Base-by-base conservation (phyloP, 2,888 invertebrate species). In the Masnerella sp. region DNA sequence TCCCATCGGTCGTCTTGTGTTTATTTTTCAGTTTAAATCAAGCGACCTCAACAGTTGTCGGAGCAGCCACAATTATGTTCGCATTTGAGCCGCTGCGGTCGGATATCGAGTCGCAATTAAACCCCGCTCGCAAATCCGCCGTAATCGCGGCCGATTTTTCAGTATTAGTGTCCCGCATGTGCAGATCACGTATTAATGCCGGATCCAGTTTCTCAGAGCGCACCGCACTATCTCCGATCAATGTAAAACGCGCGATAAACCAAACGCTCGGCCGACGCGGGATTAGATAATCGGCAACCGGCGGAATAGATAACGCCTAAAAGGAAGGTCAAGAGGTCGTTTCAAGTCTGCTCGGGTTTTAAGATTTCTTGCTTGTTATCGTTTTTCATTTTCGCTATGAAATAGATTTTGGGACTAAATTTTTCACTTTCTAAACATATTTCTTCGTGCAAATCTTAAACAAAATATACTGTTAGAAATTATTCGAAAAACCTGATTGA, bases 311-410 rank as follows among this genome's bases (percentile, higher is more conserved):
- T 62, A 70, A 62, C 54, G 40, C 17, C 11, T 12, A 15, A 32
- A 30, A 38, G 47, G 54, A 62, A 70, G 69, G 69, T 62, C 69
- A 62, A 70, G 49, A 70, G 62, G 56, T 62, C 18, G 62, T 62
- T 62, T 56, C 32, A 61, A 61, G 47, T 61, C 47, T 34, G n/a
- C 12, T 40, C 15, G 36, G n/a, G n/a, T n/a, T n/a, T n/a, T n/a
- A n/a, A n/a, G n/a, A n/a, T n/a, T n/a, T n/a, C n/a, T n/a, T n/a
- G n/a, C n/a, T n/a, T n/a, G n/a, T n/a, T n/a, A n/a, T n/a, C n/a
- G n/a, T n/a, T n/a, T n/a, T n/a, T n/a, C n/a, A n/a, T n/a, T n/a
- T n/a, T n/a, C n/a, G n/a, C n/a, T n/a, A n/a, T n/a, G n/a, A n/a
- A n/a, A n/a, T n/a, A n/a, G n/a, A n/a, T n/a, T n/a, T n/a, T n/a